These are phyloP conservation scores for Zygothrica quintamaculata DNA, from an alignment of 2,888 invertebrate genomes.

Conservation along the genomic window DNA sequence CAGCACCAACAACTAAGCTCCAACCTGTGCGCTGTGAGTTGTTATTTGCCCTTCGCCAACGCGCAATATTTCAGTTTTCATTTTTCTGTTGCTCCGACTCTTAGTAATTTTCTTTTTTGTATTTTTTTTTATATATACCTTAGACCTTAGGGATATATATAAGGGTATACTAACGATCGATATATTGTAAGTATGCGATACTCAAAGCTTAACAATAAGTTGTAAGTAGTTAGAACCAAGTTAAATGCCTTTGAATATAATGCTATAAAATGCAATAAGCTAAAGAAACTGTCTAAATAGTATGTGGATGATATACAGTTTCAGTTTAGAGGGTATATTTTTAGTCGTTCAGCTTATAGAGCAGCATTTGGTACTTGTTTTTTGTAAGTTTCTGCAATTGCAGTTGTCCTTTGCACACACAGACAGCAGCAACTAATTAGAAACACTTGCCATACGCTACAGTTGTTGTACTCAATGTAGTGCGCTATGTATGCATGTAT, in stretches of 20 bases:
- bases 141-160: background rate
- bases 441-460: slow-evolving; percentile 61
- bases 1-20: slow-evolving; percentile 8
- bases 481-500: slow-evolving; percentile 4
- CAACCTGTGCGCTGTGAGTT: slow-evolving; percentile 28
- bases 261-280: too few species aligned
- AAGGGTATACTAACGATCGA: too few species aligned
- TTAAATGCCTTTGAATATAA: too few species aligned
- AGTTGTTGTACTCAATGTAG: slow-evolving; percentile 21
- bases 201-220: too few species aligned
- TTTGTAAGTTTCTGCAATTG: slow-evolving; percentile 48
- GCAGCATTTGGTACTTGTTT: slow-evolving; percentile 2
- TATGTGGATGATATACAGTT: too few species aligned
- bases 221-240: too few species aligned
- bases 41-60: slow-evolving; percentile 47
- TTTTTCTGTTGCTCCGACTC: slow-evolving; percentile 30
- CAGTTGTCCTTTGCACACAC: slow-evolving; percentile 45
- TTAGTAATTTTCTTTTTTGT: slow-evolving; percentile 50
- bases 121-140: slow-evolving; percentile 31
- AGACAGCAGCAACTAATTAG: slow-evolving; percentile 72
- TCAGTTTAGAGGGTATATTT: background rate
- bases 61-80: slow-evolving; percentile 67
- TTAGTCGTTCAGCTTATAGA: slow-evolving; percentile 4
- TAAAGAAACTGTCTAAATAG: too few species aligned
- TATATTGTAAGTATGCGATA: too few species aligned